A percentile compares a stretch with the other conserved stretches of the same genome.
Conservation (phyloP, 1,140 invertebrate species). For the Sinella curviseta region DNA sequence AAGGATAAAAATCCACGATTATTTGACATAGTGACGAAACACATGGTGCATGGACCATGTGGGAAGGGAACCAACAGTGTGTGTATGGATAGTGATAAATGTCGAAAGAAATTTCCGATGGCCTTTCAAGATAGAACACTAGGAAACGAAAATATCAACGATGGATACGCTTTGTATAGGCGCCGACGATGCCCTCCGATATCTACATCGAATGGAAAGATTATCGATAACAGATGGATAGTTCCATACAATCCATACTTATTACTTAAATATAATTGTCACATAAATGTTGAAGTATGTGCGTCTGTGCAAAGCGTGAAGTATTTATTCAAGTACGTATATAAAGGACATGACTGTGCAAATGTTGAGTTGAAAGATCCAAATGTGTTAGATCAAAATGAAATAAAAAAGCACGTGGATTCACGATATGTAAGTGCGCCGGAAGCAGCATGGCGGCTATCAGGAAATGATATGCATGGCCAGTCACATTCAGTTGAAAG, state of each 20-base stretch:
- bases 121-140: slow-evolving; percentile 50
- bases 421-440: slow-evolving; percentile 50
- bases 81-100: slow-evolving; percentile 51
- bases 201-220: slow-evolving; percentile 37
- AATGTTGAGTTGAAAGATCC: slow-evolving; percentile 48
- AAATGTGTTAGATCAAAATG: slow-evolving; percentile 51
- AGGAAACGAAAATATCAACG: slow-evolving; percentile 50
- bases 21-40: slow-evolving; percentile 54
- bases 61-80: slow-evolving; percentile 49
- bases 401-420: slow-evolving; percentile 47
- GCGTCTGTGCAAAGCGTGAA: slow-evolving; percentile 51
- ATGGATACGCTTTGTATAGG: slow-evolving; percentile 57
- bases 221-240: slow-evolving; percentile 54
- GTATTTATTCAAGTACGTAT: slow-evolving; percentile 54
- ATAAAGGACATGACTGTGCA: slow-evolving; percentile 52
- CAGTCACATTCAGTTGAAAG: slow-evolving; percentile 52
- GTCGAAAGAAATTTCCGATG: slow-evolving; percentile 55
- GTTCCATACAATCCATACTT: slow-evolving; percentile 50
- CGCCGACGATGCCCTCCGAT: slow-evolving; percentile 39
- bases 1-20: slow-evolving; percentile 51
- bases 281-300: slow-evolving; percentile 52
- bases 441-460: slow-evolving; percentile 52
- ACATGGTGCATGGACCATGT: slow-evolving; percentile 56
- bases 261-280: slow-evolving; percentile 29
- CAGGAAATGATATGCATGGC: slow-evolving; percentile 47